Evolutionary conservation across 2,888 invertebrate genomes (phyloP).

Genomic region (Ctena decussata): DNA sequence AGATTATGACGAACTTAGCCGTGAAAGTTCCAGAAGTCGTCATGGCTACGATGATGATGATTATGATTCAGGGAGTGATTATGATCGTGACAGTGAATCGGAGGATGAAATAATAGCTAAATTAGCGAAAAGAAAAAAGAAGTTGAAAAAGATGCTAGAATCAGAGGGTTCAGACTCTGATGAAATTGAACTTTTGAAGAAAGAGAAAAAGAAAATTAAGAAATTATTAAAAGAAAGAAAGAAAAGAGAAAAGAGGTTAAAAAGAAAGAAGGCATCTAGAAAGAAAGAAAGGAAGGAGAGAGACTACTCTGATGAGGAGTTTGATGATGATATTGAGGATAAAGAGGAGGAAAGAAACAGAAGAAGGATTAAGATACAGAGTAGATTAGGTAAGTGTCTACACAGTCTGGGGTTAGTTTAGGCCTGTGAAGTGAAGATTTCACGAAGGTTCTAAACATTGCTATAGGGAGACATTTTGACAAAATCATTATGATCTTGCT

Average conservation of each 20-base stretch:
- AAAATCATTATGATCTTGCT: too few relatives aligned
- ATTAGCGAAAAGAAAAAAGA: conserved; percentile 29
- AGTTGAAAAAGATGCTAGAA: conserved; percentile 45
- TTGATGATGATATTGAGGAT: not conserved
- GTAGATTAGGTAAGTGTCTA: conserved; percentile 18
- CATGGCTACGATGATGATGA: conserved; percentile 49
- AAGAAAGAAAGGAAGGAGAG: conserved; percentile 33
- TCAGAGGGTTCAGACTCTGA: conserved; percentile 54
- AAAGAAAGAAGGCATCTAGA: conserved; percentile 41
- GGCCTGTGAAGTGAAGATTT: too few relatives aligned
- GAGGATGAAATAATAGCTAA: conserved; percentile 22
- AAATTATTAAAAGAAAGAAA: conserved; percentile 50
- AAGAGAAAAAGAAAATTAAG: conserved; percentile 59
- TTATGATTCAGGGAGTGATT: conserved; percentile 26
- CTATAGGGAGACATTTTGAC: too few relatives aligned
- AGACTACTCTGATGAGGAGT: conserved; percentile 26
- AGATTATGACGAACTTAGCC: conserved; percentile 34
- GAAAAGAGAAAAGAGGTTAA: conserved; percentile 54
- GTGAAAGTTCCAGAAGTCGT: conserved; percentile 47
- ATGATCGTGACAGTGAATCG: conserved; percentile 26
- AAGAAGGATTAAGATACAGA: conserved; percentile 32
- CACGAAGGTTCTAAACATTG: too few relatives aligned
- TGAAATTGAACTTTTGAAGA: conserved; percentile 52
- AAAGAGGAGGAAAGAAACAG: not conserved
- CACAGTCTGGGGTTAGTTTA: too few relatives aligned